Percentiles rank a stretch among this genome's conserved stretches.
These are phyloP conservation scores for Siderastrea siderea DNA, from an alignment of 92 coral and sea anemone species.

Conservation along the genomic window DNA sequence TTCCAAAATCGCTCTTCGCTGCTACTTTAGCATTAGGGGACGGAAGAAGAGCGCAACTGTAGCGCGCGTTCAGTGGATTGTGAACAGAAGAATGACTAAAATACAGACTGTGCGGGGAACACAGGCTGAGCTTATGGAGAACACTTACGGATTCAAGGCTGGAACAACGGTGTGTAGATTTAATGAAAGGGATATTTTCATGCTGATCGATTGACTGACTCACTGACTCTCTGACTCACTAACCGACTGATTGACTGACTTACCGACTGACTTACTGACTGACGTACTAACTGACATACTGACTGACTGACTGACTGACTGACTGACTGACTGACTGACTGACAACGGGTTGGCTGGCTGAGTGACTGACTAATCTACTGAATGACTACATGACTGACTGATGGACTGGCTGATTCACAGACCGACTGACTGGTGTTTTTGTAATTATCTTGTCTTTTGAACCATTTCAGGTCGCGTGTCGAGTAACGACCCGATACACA, in stretches of 20 bases:
- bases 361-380: background rate
- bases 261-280: background rate
- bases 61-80: conserved; percentile 74
- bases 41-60: conserved; percentile 66
- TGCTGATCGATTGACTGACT: background rate
- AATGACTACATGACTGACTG: background rate
- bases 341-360: no score
- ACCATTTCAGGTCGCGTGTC: background rate
- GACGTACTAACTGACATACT: background rate
- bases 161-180: conserved; percentile 82
- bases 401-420: background rate
- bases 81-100: conserved; percentile 67
- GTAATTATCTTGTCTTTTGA: background rate
- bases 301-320: background rate
- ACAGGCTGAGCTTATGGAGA: conserved; percentile 74
- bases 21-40: conserved; percentile 64
- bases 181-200: no score
- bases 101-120: conserved; percentile 50
- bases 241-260: background rate
- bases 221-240: background rate
- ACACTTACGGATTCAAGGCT: conserved; percentile 83
- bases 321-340: background rate
- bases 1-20: conserved; percentile 79
- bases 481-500: conserved; percentile 71
- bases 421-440: background rate